These are phyloP conservation scores for Regulus satrapa DNA, from an alignment of 2,113 vertebrate genomes.

Conservation along the genomic window DNA sequence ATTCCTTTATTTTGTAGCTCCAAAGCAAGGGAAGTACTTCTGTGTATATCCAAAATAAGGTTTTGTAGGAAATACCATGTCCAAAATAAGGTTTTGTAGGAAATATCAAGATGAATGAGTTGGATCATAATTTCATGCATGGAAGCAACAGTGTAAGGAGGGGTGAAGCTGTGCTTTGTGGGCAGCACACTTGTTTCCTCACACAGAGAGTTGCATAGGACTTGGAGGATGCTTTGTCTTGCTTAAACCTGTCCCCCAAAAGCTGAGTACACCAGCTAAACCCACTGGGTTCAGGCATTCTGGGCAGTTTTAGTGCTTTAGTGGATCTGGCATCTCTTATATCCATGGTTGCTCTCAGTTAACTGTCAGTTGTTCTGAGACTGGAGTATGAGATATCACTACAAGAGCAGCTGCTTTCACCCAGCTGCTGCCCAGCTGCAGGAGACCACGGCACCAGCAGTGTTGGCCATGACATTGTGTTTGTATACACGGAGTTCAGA, in stretches of 20 bases:
- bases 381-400: not conserved
- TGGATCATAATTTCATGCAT: not conserved
- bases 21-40: not conserved
- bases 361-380: not conserved
- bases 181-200: not conserved
- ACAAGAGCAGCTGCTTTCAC: not conserved
- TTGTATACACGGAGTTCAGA: not conserved
- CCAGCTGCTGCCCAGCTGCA: not conserved
- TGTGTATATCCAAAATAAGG: not conserved
- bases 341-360: not conserved
- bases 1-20: not conserved
- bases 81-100: not conserved
- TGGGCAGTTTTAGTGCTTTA: not conserved
- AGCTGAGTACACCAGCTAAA: not conserved
- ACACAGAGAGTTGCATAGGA: not conserved
- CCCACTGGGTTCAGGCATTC: not conserved
- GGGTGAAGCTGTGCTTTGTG: not conserved
- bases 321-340: not conserved
- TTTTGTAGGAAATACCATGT: not conserved
- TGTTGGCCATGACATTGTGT: not conserved
- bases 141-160: not conserved
- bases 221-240: not conserved
- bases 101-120: not conserved
- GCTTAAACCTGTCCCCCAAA: not conserved
- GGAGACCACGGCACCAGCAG: not conserved